Base-by-base conservation (phyloP, 2,888 invertebrate species). In the Synergus umbraculus region DNA sequence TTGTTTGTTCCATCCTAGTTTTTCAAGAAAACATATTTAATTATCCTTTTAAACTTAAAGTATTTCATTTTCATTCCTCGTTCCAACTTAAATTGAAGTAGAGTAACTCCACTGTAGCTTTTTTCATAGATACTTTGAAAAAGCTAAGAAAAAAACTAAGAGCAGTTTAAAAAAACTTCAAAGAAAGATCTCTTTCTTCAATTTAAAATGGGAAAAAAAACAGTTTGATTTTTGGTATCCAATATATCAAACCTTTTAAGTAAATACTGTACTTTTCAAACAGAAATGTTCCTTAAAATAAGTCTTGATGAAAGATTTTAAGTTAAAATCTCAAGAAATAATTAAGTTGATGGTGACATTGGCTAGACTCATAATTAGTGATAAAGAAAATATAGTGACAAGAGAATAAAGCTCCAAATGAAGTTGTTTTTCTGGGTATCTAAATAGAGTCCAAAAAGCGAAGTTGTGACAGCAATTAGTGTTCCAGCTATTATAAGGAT, bases 1-100 rank as follows among this genome's bases (percentile, higher is more conserved):
- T 95, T 95, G 85, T 96, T 95, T 13, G 94, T 93, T 0, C 97
- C 97, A 90, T 98, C 98, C 97, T 97, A 87, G 18, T 43, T 29
- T 15, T 29, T 43, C 63, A 29, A 63, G 18, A 29, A 63, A 22
- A 63, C 9, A 58, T 18, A 58, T 58, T 18, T 3, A 54, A 54
- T 58, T 18, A 58, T 1, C 0, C 18, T 9, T n/a, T n/a, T 15
- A 15, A 49, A 7, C n/a, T 0, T 15, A 5, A 49, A 8, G n/a
- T 8, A 54, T 54, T 54, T 7, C 3, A 54, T 54, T 54, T 29
- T 3, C 2, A 54, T 54, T 54, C n/a, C n/a, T 54, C n/a, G n/a
- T 18, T 54, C n/a, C 54, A n/a, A 54, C 2, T n/a, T 8, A 18
- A 9, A 18, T 54, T 2, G 15, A 49, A 49, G 49, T 49, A 5